Base-by-base conservation (phyloP, 2,888 invertebrate species). In the Formica aserva region DNA sequence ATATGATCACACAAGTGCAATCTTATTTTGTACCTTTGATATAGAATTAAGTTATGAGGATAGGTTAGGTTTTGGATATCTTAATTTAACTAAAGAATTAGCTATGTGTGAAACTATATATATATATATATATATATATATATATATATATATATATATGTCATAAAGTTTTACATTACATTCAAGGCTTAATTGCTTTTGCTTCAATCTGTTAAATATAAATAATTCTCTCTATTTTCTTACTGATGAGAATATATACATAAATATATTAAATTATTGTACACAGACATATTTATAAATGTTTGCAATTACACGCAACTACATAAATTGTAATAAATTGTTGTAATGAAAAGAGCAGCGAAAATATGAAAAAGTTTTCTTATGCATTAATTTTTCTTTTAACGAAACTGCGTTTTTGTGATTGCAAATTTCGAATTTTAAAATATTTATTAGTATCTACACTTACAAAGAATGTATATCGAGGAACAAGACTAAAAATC, bases 1-100 rank as follows among this genome's bases (percentile, higher is more conserved):
- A 57, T 32, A 82, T 66, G 48, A 65, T 72, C 72, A 81, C 76
- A 66, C 48, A 88, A 57, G 83, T 82, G 66, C 67, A 67, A 67
- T 83, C 63, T 67, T 83, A 78, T 82, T 83, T 88, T 83, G 32
- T 84, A 82, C 38, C 1, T 55, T 38, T 52, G 63, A 82, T 18
- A 35, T 13, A 45, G 60, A 71, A 76, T 71, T 66, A 60, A 80
- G 38, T 69, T 45, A 57, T n/a, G 48, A 48, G n/a, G 6, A 48
- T n/a, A 35, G 32, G 0, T 41, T 41, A 48, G n/a, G 1, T 48
- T 48, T 48, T 48, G 48, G 48, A 48, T 48, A 48, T 48, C 1
- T 48, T 48, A 48, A 48, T 48, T 48, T 18, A 48, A 48, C 5
- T 18, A 48, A 48, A 48, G 48, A 48, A 48, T 48, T 48, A 71